Percentiles rank a stretch among this genome's conserved stretches.
These are phyloP conservation scores for Nipponia nippon DNA, from an alignment of 2,113 vertebrate genomes.

Conservation along the genomic window DNA sequence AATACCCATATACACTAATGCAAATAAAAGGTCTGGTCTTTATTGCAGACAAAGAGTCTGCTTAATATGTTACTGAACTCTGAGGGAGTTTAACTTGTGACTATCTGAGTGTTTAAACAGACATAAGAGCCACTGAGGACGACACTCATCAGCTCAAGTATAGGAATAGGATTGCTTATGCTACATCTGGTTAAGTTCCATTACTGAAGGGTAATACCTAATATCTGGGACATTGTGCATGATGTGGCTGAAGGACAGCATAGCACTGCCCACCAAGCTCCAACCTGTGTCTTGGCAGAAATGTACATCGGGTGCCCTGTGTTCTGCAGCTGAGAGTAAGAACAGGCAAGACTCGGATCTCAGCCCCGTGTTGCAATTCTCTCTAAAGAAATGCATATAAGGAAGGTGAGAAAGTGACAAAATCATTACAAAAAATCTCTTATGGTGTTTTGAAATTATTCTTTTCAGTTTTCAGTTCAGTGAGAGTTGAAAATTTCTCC, in stretches of 20 bases:
- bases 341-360: neutral
- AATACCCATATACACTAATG: neutral
- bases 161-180: neutral
- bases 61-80: neutral
- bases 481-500: neutral
- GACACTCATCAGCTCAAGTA: neutral
- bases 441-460: neutral
- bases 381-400: neutral
- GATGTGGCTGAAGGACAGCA: neutral
- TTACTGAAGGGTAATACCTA: neutral
- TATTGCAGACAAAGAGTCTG: neutral
- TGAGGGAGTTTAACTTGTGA: neutral
- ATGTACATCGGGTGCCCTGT: rapidly evolving
- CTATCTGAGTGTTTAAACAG: neutral
- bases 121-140: neutral
- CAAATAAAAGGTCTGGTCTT: neutral
- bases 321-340: neutral
- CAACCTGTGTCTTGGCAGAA: neutral
- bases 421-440: neutral
- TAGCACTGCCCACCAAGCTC: neutral
- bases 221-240: neutral
- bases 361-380: neutral
- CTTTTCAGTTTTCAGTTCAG: neutral
- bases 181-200: neutral
- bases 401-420: neutral